Percentiles rank a stretch among this genome's conserved stretches.
Conservation (phyloP, 1,140 invertebrate species). For the Harpegnathos saltator region DNA sequence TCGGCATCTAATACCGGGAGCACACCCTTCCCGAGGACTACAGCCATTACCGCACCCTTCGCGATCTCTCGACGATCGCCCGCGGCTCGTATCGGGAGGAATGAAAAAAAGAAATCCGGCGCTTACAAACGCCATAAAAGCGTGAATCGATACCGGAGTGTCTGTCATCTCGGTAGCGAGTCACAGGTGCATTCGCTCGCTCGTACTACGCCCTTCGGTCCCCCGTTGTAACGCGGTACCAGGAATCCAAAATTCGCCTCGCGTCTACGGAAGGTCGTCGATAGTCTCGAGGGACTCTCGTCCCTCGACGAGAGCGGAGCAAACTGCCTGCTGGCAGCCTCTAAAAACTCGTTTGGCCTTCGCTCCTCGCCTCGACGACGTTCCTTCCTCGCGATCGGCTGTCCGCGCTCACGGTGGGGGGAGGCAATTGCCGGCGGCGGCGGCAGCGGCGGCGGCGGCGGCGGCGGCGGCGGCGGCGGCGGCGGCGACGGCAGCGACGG, state of each 20-base stretch:
- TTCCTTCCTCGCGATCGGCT: conserved; percentile 23
- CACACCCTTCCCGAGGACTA: not conserved
- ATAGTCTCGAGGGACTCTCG: conserved; percentile 18
- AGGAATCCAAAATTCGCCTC: conserved; percentile 57
- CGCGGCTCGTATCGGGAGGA: no score
- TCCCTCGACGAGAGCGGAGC: not conserved
- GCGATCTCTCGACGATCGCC: not conserved
- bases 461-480: conserved; percentile 26
- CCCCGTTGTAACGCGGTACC: conserved; percentile 45
- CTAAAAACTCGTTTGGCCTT: conserved; percentile 68
- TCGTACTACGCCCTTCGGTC: conserved; percentile 21
- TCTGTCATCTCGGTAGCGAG: not conserved
- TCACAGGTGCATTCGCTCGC: not conserved
- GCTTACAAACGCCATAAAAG: not conserved
- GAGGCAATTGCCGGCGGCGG: not conserved
- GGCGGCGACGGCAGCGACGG: not conserved
- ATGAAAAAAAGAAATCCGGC: no score
- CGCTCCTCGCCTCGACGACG: conserved; percentile 12
- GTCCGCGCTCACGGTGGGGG: not conserved
- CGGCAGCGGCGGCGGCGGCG: not conserved
- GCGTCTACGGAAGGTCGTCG: conserved; percentile 21
- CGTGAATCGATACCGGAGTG: not conserved
- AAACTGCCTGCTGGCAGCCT: not conserved
- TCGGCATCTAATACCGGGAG: not conserved
- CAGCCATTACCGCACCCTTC: not conserved